phyloP scores from a whole-genome alignment of 2,888 invertebrate species.

The Prosapia bicincta region DNA sequence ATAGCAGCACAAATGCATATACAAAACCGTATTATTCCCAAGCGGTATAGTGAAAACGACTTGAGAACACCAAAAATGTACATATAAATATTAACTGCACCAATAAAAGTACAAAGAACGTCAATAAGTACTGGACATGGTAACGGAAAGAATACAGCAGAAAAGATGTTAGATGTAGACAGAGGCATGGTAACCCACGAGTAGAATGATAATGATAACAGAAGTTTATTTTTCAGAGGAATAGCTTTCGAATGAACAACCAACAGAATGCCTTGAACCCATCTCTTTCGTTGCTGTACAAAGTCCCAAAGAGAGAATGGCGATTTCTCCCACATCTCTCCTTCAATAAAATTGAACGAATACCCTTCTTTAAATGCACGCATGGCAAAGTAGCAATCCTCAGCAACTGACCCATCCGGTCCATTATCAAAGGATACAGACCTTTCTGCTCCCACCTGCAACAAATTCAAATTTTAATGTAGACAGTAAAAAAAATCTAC shows the following conservation, averaged over 20 bases:
- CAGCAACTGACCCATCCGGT: slow-evolving; percentile 94
- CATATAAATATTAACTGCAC: slow-evolving; percentile 95
- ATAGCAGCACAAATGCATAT: slow-evolving; percentile 82
- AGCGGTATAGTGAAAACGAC: slow-evolving; percentile 86
- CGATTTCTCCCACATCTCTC: slow-evolving; percentile 98
- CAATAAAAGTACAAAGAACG: slow-evolving; percentile 85
- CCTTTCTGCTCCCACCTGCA: slow-evolving; percentile 81
- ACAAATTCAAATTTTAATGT: too few species aligned
- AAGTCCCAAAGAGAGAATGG: slow-evolving; percentile 95
- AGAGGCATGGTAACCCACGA: slow-evolving; percentile 95
- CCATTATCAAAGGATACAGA: slow-evolving; percentile 95
- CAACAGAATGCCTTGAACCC: slow-evolving; percentile 89
- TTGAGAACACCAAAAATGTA: slow-evolving; percentile 97
- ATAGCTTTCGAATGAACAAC: slow-evolving; percentile 85
- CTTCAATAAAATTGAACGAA: slow-evolving; percentile 92
- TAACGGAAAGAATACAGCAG: slow-evolving; percentile 83
- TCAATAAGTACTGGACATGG: slow-evolving; percentile 81
- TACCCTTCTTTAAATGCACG: slow-evolving; percentile 87
- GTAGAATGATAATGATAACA: slow-evolving; percentile 85
- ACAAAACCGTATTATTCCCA: slow-evolving; percentile 73
- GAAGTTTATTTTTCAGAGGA: slow-evolving; percentile 71
- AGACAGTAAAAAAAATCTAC: too few species aligned
- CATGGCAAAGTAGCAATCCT: slow-evolving; percentile 97
- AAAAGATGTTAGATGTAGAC: slow-evolving; percentile 82
- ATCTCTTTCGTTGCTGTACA: slow-evolving; percentile 92